Percentiles rank a stretch among this genome's conserved stretches.
These are phyloP conservation scores for Orientallactaga sibirica DNA, from an alignment of 2,797 vertebrate genomes.

Conservation along the genomic window DNA sequence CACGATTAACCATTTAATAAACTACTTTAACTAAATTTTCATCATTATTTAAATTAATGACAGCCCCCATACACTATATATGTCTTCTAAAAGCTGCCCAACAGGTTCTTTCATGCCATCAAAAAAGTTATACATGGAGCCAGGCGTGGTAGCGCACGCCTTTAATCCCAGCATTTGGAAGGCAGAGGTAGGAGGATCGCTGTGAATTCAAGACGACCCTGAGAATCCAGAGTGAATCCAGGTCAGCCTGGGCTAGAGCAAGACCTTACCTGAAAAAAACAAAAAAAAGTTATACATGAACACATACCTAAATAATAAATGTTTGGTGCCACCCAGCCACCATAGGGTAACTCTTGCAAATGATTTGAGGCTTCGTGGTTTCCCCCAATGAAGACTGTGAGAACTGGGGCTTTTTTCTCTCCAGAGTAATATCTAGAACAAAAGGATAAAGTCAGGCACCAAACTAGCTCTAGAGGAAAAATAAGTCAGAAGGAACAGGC, in stretches of 20 bases:
- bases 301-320: conserved; percentile 97
- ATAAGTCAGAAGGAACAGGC: not conserved
- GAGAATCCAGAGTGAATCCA: too few species aligned
- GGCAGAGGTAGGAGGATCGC: too few species aligned
- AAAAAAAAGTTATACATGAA: not conserved
- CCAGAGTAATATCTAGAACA: conserved; percentile 96
- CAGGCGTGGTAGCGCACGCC: too few species aligned
- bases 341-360: conserved; percentile 97
- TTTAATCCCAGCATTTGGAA: too few species aligned
- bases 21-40: conserved; percentile 37
- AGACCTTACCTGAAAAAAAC: too few species aligned
- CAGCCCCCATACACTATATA: not conserved
- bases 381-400: conserved; percentile 98
- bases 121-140: not conserved
- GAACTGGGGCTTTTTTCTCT: conserved; percentile 96
- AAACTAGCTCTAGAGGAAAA: not conserved
- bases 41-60: conserved; percentile 52
- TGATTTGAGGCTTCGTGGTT: conserved; percentile 99
- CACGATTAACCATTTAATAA: conserved; percentile 39
- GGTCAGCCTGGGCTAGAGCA: too few species aligned
- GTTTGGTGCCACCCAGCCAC: conserved; percentile 98
- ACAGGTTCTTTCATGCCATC: not conserved
- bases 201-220: too few species aligned
- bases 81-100: conserved; percentile 23
- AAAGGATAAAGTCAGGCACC: conserved; percentile 31